Conservation (phyloP, 1,140 invertebrate genomes). For the Cherax destructor region DNA sequence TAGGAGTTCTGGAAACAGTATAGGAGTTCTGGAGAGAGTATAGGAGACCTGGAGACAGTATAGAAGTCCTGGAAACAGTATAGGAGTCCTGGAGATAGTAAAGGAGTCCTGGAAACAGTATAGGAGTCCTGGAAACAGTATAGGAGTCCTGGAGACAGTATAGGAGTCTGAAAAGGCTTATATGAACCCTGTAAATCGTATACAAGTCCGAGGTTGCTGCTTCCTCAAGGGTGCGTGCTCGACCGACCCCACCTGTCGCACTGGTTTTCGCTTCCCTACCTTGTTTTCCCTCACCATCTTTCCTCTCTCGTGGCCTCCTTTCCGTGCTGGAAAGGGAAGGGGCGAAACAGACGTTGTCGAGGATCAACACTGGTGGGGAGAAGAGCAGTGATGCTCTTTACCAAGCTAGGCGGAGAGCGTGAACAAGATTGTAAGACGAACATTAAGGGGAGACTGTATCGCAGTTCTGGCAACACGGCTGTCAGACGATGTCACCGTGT, state of each 20-base stretch:
- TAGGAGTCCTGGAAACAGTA: no score
- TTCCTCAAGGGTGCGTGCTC: slow-evolving; percentile 9
- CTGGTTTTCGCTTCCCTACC: slow-evolving; percentile 18
- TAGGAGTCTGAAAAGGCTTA: no score
- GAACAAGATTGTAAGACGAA: slow-evolving; percentile 4
- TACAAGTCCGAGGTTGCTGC: no score
- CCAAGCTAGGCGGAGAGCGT: not conserved
- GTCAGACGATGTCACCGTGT: slow-evolving; percentile 59
- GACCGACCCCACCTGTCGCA: not conserved
- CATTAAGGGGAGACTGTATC: slow-evolving; percentile 45
- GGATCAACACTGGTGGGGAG: not conserved
- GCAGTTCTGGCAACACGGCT: slow-evolving; percentile 55
- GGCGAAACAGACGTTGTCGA: not conserved
- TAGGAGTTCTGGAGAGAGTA: no score
- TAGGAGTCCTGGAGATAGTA: no score
- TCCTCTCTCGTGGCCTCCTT: not conserved
- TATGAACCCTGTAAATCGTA: no score
- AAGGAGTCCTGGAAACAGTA: no score
- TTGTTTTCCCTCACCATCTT: not conserved
- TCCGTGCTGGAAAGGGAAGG: not conserved
- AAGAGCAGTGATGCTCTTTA: not conserved
- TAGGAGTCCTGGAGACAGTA: no score
- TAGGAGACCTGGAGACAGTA: no score
- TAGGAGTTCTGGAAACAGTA: no score
- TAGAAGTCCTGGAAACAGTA: no score